Evolutionary conservation across 2,888 invertebrate genomes (phyloP).

Genomic region (Pyralis farinalis): DNA sequence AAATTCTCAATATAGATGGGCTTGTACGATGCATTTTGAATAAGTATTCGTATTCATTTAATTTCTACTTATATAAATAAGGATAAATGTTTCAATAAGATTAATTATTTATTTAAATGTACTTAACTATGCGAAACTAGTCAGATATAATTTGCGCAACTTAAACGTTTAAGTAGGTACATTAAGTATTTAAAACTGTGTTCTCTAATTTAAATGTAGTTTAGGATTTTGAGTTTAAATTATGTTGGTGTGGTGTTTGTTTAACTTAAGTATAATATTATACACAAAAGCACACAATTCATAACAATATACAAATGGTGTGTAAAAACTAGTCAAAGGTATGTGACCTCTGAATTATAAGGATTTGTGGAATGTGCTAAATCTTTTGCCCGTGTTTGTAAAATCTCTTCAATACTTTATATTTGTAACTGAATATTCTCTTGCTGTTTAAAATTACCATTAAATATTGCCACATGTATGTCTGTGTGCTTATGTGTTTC

Average conservation of each 20-base stretch:
- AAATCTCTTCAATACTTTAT: too few species aligned
- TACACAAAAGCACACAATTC: slow-evolving; percentile 52
- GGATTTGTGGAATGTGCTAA: slow-evolving; percentile 33
- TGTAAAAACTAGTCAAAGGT: slow-evolving; percentile 76
- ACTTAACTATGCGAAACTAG: slow-evolving; percentile 81
- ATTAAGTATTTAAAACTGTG: slow-evolving; percentile 74
- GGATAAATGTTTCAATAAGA: slow-evolving; percentile 76
- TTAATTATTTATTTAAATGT: slow-evolving; percentile 74
- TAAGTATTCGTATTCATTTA: slow-evolving; percentile 55
- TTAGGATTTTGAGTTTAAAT: slow-evolving; percentile 72
- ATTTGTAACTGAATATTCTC: too few species aligned
- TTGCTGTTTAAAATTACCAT: too few species aligned
- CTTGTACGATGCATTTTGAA: slow-evolving; percentile 70
- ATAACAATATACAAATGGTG: slow-evolving; percentile 57
- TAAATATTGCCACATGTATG: too few species aligned
- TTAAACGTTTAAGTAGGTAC: slow-evolving; percentile 69
- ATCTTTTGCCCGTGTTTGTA: slow-evolving; percentile 40
- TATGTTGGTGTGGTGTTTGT: slow-evolving; percentile 79
- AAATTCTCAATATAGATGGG: slow-evolving; percentile 53
- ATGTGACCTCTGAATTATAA: slow-evolving; percentile 50
- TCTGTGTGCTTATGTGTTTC: too few species aligned
- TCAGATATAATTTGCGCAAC: slow-evolving; percentile 81
- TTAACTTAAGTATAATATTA: slow-evolving; percentile 56
- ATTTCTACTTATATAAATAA: slow-evolving; percentile 62
- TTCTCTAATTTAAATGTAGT: slow-evolving; percentile 76